Percentiles rank a stretch among this genome's conserved stretches.
These are phyloP conservation scores for Vombatus ursinus DNA, from an alignment of 2,113 vertebrate genomes.

Conservation along the genomic window DNA sequence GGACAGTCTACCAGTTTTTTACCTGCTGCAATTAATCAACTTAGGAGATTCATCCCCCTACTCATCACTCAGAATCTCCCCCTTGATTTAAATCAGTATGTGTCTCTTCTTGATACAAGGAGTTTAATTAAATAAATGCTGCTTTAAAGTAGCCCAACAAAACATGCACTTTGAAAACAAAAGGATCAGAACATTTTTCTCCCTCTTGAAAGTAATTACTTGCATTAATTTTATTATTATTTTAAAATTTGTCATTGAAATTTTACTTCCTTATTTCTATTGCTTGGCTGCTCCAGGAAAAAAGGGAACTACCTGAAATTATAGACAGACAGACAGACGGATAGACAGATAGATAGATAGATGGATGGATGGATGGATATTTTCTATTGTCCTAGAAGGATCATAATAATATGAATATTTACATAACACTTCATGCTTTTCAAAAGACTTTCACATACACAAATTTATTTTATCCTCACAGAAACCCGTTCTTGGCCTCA, in stretches of 20 bases:
- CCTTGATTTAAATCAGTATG: not conserved
- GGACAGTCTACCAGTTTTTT: not conserved
- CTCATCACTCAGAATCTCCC: not conserved
- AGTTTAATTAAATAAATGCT: not conserved
- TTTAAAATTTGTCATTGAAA: not conserved
- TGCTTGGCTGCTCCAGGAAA: not conserved
- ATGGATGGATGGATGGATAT: not conserved
- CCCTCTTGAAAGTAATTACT: not conserved
- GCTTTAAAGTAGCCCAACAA: not conserved
- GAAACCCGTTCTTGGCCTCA: not conserved
- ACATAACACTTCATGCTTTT: not conserved
- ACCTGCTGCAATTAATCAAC: not conserved
- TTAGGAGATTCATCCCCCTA: not conserved
- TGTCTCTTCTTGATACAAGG: not conserved
- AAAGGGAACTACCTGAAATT: not conserved
- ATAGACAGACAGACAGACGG: not conserved
- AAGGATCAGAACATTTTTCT: not conserved
- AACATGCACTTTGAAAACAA: not conserved
- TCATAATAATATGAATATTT: not conserved
- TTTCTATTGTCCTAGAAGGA: not conserved
- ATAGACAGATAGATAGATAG: not conserved
- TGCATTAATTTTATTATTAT: not conserved
- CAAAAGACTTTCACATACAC: not conserved
- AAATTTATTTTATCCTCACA: not conserved
- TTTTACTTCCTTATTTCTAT: not conserved